These are phyloP conservation scores for Allophyes oxyacanthae DNA, from an alignment of 2,888 invertebrate genomes.

Conservation along the genomic window DNA sequence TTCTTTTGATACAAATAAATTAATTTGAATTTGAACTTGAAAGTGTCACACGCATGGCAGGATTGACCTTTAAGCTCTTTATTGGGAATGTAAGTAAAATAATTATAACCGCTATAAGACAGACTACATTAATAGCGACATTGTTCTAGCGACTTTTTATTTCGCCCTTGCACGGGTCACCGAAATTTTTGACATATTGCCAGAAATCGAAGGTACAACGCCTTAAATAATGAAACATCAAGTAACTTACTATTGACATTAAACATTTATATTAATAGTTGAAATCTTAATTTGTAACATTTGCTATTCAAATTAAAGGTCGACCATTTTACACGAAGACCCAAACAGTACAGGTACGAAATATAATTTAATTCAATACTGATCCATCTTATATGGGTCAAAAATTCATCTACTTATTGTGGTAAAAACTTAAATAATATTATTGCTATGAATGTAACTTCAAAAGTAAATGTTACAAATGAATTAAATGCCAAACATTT, in stretches of 20 bases:
- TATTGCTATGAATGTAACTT: neutral
- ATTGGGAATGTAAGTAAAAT: conserved; percentile 39
- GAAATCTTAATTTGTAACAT: conserved; percentile 11
- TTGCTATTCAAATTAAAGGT: conserved; percentile 1
- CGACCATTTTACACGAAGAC: neutral
- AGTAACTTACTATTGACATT: conserved; percentile 44
- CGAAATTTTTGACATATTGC: conserved; percentile 10
- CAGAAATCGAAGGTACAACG: conserved; percentile 12
- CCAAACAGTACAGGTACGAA: neutral
- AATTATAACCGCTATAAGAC: conserved; percentile 14
- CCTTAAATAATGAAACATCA: conserved; percentile 46
- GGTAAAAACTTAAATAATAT: neutral
- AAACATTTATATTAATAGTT: conserved; percentile 30
- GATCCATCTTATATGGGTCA: neutral
- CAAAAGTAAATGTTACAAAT: conserved; percentile 23
- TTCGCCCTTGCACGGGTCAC: neutral
- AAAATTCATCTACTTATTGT: neutral
- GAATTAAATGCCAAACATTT: conserved; percentile 16
- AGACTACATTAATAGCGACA: conserved; percentile 9
- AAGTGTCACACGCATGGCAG: conserved; percentile 7
- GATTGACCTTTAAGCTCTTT: conserved; percentile 29
- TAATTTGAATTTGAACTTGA: too few species aligned
- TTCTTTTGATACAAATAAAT: too few species aligned
- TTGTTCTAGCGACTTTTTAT: neutral
- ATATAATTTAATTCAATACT: neutral